A percentile compares a stretch with the other conserved stretches of the same genome.
Conservation (phyloP, 2,888 invertebrate species). For the Dasypogon diadema region DNA sequence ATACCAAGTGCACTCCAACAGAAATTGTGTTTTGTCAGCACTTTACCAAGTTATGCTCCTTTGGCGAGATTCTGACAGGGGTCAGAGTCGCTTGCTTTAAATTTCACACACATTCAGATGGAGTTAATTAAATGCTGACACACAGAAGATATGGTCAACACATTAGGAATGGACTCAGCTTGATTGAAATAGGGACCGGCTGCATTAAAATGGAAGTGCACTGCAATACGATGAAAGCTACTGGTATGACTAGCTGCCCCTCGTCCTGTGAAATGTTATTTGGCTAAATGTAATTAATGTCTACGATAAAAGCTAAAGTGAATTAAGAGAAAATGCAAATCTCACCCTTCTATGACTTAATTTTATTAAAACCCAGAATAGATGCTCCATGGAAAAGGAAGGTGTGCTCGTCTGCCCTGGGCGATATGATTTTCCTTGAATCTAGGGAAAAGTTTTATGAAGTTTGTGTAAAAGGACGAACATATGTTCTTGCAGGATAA, state of each 20-base stretch:
- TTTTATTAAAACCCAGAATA: not conserved
- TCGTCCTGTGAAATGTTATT: too few relatives aligned
- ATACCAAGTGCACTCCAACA: too few relatives aligned
- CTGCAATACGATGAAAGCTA: too few relatives aligned
- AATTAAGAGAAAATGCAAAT: not conserved
- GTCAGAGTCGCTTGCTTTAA: not conserved
- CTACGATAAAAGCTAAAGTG: not conserved
- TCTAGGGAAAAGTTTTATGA: not conserved
- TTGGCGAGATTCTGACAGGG: not conserved
- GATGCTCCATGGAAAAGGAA: not conserved
- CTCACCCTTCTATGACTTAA: not conserved
- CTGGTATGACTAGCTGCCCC: too few relatives aligned
- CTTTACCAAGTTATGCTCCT: not conserved
- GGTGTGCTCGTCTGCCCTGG: not conserved
- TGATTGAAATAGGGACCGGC: conserved; percentile 23
- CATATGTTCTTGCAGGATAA: not conserved
- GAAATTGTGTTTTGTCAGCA: not conserved
- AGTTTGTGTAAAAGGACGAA: not conserved
- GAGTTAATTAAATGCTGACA: conserved; percentile 12
- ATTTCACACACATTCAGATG: not conserved
- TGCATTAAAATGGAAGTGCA: too few relatives aligned
- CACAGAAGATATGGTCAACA: conserved; percentile 17
- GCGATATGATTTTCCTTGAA: not conserved
- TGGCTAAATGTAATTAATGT: not conserved
- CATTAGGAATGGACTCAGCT: conserved; percentile 9